Evolutionary conservation across 2,888 invertebrate species (phyloP), one percentile per base, ranked within the genome.

Genomic region (Hofmannophila pseudospretella): DNA sequence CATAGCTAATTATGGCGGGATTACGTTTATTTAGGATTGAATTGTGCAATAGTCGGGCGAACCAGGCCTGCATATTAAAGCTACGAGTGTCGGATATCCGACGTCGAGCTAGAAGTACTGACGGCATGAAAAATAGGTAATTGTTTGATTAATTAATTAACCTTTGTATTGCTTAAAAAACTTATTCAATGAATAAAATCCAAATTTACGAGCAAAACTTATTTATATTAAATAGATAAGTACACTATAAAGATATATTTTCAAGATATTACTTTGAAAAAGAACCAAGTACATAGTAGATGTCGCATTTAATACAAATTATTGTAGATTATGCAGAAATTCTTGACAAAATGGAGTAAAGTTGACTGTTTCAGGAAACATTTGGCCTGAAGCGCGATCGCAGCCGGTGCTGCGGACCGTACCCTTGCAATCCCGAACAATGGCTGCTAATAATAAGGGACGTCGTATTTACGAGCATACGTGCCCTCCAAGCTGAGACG

Each of bases 401-500:
- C 27, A 40, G 44, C 51, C 46, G 49, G 50, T 53, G 58, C 56
- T 59, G 56, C 66, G 50, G 77, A 75, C 74, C 64, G 77, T 84
- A 79, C 81, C 55, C 46, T 54, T 57, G 67, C 76, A 67, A 67
- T 67, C 58, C 67, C 67, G 76, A 84, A 85, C 86, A 86, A 86
- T 85, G 74, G 78, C 61, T 63, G 72, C 77, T 85, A 84, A 85
- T 85, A 86, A 86, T 82, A 84, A 81, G 77, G 76, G 67, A 76
- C 77, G 71, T 67, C 71, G 79, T 82, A 84, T 86, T 85, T 85
- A 85, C 76, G 86, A 82, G 65, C 77, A 78, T 82, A 86, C 84
- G 86, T 86, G 86, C 84, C 71, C 69, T 73, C 67, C 57, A 64
- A 69, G 70, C 72, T 69, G 69, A 69, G 81, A 82, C 77, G 79